A percentile compares a stretch with the other conserved stretches of the same genome.
phyloP scores from a whole-genome alignment of 2,797 vertebrate species.

The Acipenser transmontanus region DNA sequence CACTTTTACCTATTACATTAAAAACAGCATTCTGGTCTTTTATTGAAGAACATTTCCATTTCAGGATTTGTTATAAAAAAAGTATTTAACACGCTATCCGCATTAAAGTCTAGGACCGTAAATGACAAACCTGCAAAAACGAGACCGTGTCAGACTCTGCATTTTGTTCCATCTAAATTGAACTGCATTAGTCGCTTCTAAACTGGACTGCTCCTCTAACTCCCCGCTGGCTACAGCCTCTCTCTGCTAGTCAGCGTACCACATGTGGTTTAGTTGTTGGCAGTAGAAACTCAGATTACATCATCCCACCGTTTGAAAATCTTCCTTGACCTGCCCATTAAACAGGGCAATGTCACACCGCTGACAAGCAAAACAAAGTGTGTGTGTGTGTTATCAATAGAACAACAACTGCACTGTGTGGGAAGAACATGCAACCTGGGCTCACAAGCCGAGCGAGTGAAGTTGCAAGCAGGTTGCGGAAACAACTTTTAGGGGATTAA shows the following conservation, averaged over 20 bases:
- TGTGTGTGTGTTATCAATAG: background rate
- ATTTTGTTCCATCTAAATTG: background rate
- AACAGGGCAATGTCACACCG: slow-evolving; percentile 9
- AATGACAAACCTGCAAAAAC: background rate
- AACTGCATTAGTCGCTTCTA: background rate
- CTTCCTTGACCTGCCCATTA: slow-evolving; percentile 11
- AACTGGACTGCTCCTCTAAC: background rate
- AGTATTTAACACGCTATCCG: background rate
- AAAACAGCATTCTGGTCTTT: no score
- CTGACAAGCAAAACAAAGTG: slow-evolving; percentile 6
- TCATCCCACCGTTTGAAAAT: slow-evolving; percentile 4
- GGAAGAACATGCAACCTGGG: background rate
- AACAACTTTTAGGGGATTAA: background rate
- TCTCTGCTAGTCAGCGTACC: background rate
- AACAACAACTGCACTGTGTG: background rate
- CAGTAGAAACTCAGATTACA: background rate
- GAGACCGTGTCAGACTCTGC: no score
- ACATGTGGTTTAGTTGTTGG: background rate
- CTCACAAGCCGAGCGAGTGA: background rate
- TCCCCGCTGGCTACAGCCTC: background rate
- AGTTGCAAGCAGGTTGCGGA: background rate
- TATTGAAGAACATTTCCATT: no score
- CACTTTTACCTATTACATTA: no score
- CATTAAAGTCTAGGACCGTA: background rate
- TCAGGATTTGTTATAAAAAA: background rate